phyloP scores from a whole-genome alignment of 2,888 invertebrate species.

The Zelleria hepariella region DNA sequence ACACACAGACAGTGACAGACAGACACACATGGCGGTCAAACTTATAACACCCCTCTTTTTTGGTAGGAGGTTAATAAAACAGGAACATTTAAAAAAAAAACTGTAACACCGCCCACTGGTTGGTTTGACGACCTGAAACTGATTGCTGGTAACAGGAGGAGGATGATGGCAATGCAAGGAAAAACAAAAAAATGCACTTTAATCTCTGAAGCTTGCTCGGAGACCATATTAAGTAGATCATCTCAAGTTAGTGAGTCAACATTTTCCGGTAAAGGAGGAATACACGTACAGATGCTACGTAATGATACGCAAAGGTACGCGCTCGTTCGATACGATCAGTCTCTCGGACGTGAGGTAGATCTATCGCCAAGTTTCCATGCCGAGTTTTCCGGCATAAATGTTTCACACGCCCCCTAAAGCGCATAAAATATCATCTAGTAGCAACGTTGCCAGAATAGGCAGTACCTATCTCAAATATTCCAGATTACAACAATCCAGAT shows the following conservation, averaged over 20 bases:
- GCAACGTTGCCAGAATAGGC: too few species aligned
- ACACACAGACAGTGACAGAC: too few species aligned
- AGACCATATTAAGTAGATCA: background rate
- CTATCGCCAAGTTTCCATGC: constrained; percentile 22
- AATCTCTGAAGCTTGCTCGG: background rate
- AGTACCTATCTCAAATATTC: too few species aligned
- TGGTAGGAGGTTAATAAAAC: background rate
- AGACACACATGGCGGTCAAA: too few species aligned
- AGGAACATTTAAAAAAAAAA: too few species aligned
- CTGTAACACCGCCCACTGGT: too few species aligned
- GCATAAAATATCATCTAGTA: too few species aligned
- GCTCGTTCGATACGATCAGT: constrained; percentile 48
- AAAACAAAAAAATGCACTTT: background rate
- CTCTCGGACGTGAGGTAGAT: constrained; percentile 47
- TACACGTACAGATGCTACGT: background rate
- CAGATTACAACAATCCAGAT: too few species aligned
- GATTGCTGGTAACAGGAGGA: too few species aligned
- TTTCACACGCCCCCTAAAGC: constrained; percentile 49
- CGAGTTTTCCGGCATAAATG: background rate
- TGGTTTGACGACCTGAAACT: too few species aligned
- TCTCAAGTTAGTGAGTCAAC: background rate
- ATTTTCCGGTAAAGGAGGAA: background rate
- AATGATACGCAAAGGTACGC: constrained; percentile 34
- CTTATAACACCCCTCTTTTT: too few species aligned
- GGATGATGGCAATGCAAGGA: too few species aligned